These are phyloP conservation scores for Myotis lucifugus DNA, from an alignment of 2,113 vertebrate genomes.

Conservation along the genomic window DNA sequence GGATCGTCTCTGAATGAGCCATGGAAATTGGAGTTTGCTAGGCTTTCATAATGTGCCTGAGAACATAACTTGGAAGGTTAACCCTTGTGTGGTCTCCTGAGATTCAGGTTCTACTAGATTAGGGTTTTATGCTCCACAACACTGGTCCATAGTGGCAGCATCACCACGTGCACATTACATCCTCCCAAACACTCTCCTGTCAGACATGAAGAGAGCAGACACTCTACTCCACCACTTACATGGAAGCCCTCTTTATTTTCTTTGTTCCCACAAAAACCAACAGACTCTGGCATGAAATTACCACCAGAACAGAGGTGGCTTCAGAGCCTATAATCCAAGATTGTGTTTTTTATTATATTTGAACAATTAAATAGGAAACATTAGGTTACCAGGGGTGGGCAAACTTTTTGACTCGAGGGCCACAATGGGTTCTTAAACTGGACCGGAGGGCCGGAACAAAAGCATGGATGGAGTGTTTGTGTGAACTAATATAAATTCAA, in stretches of 20 bases:
- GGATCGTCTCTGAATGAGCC: not conserved
- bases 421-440: too few relatives aligned
- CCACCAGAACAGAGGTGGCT: not conserved
- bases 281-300: not conserved
- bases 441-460: too few relatives aligned
- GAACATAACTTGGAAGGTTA: not conserved
- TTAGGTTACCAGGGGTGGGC: too few relatives aligned
- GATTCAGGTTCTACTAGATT: not conserved
- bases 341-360: not conserved
- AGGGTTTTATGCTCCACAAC: not conserved
- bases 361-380: constrained; percentile 9
- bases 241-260: not conserved
- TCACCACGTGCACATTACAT: not conserved
- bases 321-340: not conserved
- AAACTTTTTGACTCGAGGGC: too few relatives aligned
- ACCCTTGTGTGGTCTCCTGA: not conserved
- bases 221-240: not conserved
- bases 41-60: not conserved
- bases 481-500: too few relatives aligned
- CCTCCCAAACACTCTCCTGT: not conserved
- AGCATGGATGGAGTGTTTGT: too few relatives aligned
- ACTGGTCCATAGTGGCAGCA: not conserved
- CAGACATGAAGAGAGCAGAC: not conserved
- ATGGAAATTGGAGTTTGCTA: not conserved
- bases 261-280: not conserved